These are phyloP conservation scores for Tragulus kanchil DNA, from an alignment of 2,113 vertebrate species.

Conservation along the genomic window DNA sequence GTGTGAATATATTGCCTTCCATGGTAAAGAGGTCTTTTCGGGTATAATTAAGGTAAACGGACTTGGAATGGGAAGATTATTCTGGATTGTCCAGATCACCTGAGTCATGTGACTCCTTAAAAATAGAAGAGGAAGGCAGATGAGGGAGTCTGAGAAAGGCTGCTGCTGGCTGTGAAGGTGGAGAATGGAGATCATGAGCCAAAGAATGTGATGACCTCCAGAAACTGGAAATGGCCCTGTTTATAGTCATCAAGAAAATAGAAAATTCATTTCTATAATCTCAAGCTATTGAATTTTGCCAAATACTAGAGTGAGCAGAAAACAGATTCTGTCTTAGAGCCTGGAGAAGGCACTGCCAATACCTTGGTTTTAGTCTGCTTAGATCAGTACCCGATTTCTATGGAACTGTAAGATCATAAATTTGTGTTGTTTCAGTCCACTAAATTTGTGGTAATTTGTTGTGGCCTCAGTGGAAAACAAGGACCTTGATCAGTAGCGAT, in stretches of 20 bases:
- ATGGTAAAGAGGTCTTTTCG: not conserved
- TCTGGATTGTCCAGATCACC: not conserved
- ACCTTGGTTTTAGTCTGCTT: not conserved
- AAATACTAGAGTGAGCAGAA: not conserved
- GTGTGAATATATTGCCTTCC: not conserved
- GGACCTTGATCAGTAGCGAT: not conserved
- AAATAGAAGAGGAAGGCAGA: not conserved
- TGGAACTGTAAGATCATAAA: not conserved
- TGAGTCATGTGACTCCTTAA: not conserved
- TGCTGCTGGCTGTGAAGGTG: not conserved
- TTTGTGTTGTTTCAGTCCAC: not conserved
- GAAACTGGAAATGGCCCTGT: not conserved
- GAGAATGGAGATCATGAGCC: not conserved
- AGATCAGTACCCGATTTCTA: not conserved
- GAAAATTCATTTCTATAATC: not conserved
- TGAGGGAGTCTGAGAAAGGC: not conserved
- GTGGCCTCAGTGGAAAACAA: not conserved
- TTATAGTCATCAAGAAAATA: not conserved
- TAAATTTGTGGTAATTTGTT: not conserved
- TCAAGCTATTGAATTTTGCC: not conserved
- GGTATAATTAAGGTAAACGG: not conserved
- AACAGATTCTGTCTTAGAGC: not conserved
- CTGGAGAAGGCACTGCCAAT: not conserved
- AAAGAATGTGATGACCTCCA: not conserved
- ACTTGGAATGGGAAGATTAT: not conserved